These are phyloP conservation scores for human DNA, from an alignment of 2,113 vertebrate genomes.

Conservation along the genomic window DNA sequence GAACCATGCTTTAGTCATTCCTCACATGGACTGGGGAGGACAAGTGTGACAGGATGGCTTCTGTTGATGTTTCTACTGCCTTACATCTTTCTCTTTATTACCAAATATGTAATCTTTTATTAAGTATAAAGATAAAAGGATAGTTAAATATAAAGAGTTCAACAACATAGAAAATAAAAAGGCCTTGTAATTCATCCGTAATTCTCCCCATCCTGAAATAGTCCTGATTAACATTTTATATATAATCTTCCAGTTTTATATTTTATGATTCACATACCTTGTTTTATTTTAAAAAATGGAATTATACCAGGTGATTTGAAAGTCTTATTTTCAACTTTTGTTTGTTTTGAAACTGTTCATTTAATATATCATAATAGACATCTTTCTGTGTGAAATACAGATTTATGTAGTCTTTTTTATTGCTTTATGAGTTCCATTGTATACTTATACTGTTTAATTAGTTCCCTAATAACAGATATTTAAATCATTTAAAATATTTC, in stretches of 20 bases:
- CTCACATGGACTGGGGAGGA: not conserved
- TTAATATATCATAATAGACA: not conserved
- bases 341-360: not conserved
- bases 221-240: not conserved
- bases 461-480: not conserved
- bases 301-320: not conserved
- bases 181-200: not conserved
- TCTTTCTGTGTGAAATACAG: not conserved
- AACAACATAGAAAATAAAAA: not conserved
- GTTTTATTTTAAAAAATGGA: not conserved
- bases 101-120: not conserved
- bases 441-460: not conserved
- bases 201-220: constrained; percentile 5
- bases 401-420: not conserved
- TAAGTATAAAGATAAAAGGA: not conserved
- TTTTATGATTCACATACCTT: not conserved
- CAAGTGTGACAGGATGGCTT: not conserved
- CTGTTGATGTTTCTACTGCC: not conserved
- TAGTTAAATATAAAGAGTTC: not conserved
- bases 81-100: not conserved
- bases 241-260: not conserved
- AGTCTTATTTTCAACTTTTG: not conserved
- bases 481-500: not conserved
- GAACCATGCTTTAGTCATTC: not conserved
- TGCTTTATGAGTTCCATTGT: not conserved